Evolutionary conservation across 1,140 invertebrate genomes (phyloP).

Genomic region (Bombus pyrosoma): DNA sequence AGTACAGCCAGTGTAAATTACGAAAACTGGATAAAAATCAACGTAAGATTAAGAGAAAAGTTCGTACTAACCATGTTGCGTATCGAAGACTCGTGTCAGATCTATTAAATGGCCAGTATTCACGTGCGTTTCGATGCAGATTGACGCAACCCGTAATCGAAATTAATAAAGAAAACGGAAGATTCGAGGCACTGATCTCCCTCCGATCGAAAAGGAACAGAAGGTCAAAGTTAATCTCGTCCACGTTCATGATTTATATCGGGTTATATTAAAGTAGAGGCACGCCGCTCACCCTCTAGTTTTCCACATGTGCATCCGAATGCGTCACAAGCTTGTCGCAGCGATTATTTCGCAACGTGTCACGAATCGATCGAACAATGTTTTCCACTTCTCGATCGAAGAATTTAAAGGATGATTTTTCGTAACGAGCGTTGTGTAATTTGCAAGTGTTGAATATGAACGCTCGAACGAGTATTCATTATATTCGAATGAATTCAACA

Average conservation of each 20-base stretch:
- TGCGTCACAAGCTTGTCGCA: slow-evolving; percentile 16
- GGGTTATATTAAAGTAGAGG: not conserved
- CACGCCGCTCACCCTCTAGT: slow-evolving; percentile 3
- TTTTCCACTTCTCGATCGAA: not conserved
- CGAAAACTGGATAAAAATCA: slow-evolving; percentile 5
- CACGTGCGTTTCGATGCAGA: not conserved
- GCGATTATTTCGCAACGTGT: slow-evolving; percentile 17
- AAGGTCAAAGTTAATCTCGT: slow-evolving; percentile 4
- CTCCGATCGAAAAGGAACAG: not conserved
- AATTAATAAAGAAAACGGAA: slow-evolving; percentile 12
- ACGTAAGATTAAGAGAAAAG: not conserved
- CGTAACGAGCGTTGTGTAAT: slow-evolving; percentile 35
- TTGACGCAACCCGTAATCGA: not conserved
- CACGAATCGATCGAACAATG: slow-evolving; percentile 2
- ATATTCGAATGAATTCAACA: not conserved
- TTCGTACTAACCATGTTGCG: not conserved
- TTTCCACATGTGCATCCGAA: slow-evolving; percentile 20
- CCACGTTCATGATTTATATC: slow-evolving; percentile 3
- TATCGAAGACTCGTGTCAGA: not conserved
- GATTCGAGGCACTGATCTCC: no score
- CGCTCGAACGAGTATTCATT: no score
- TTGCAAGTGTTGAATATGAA: no score
- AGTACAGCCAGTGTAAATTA: not conserved
- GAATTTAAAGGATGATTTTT: not conserved
- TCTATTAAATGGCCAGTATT: not conserved